phyloP scores from a whole-genome alignment of 2,113 vertebrate species.

The Cepphus grylle region DNA sequence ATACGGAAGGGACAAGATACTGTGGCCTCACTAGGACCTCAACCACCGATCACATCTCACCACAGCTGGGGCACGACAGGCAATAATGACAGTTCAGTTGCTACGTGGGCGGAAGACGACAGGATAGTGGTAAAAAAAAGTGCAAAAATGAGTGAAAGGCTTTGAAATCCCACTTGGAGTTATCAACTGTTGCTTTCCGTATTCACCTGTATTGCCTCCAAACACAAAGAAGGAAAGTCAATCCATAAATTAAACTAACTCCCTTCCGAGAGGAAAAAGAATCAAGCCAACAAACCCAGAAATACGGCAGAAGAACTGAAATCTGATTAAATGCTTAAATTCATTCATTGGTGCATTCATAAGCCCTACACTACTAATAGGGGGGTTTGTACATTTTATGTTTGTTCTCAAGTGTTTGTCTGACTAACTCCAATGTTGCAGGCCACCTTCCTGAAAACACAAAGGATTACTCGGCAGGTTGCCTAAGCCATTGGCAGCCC shows the following conservation, averaged over 20 bases:
- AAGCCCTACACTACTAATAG: background rate
- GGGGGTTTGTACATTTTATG: background rate
- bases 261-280: background rate
- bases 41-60: background rate
- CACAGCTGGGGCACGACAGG: background rate
- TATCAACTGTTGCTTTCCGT: background rate
- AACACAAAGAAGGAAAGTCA: background rate
- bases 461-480: background rate
- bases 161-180: background rate
- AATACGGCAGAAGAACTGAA: background rate
- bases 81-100: background rate
- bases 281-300: background rate
- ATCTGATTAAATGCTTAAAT: background rate
- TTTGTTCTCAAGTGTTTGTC: background rate
- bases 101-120: background rate
- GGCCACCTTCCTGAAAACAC: background rate
- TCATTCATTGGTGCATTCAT: fast-evolving
- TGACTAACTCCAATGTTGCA: background rate
- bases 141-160: background rate
- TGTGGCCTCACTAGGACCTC: background rate
- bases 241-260: background rate
- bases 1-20: background rate
- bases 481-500: background rate
- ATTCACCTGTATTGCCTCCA: background rate
- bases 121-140: background rate